Evolutionary conservation across 2,888 invertebrate species (phyloP).

Genomic region (Stegana nigrithorax): DNA sequence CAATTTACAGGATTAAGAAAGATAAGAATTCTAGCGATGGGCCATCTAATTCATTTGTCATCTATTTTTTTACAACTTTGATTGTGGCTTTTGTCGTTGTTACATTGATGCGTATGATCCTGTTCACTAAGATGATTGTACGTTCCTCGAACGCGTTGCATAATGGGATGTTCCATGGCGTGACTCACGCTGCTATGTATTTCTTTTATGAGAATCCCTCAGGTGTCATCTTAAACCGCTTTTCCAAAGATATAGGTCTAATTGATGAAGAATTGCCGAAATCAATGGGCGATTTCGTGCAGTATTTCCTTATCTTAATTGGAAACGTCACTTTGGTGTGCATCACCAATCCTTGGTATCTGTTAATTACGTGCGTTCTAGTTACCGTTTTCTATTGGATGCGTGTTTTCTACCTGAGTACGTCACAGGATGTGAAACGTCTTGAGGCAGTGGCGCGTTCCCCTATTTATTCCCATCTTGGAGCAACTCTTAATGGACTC

Average conservation of each 20-base stretch:
- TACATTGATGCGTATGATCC: constrained; percentile 63
- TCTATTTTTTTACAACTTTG: constrained; percentile 70
- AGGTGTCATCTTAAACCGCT: constrained; percentile 85
- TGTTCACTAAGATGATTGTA: constrained; percentile 74
- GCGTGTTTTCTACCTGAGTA: constrained; percentile 80
- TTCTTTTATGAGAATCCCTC: constrained; percentile 91
- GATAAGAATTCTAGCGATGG: not conserved
- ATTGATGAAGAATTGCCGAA: not conserved
- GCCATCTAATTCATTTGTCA: constrained; percentile 40
- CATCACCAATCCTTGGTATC: not conserved
- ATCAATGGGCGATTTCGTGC: not conserved
- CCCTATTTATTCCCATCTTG: constrained; percentile 93
- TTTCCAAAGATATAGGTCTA: constrained; percentile 85
- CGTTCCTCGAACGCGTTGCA: constrained; percentile 82
- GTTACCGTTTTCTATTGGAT: constrained; percentile 74
- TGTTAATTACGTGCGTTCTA: not conserved
- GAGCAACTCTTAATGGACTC: constrained; percentile 89
- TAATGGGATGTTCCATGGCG: constrained; percentile 82
- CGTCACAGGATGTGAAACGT: constrained; percentile 84
- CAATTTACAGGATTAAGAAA: not conserved
- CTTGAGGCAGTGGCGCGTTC: constrained; percentile 87
- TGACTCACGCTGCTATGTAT: constrained; percentile 82
- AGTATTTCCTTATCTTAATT: not conserved
- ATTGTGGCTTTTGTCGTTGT: constrained; percentile 66
- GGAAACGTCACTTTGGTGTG: not conserved